Base-by-base conservation (phyloP, 1,140 invertebrate genomes). In the Macrosteles quadrilineatus region DNA sequence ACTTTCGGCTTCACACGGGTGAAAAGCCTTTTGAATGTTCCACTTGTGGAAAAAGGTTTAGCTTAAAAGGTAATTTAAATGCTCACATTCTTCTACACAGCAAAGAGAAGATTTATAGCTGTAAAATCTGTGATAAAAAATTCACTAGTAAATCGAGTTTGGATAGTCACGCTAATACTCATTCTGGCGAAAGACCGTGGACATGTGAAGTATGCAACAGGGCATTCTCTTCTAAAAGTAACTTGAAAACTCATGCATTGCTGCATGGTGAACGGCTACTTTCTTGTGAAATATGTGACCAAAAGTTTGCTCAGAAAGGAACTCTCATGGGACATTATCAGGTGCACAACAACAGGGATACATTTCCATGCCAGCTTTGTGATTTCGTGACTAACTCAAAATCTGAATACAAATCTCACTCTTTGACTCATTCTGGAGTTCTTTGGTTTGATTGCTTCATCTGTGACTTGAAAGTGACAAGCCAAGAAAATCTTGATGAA, bases 111-210 rank as follows among this genome's bases (percentile, higher is more conserved):
- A 78, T 80, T 59, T 83, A 27, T 67, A 66, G 31, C 14, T 79
- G 78, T 71, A 75, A 78, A 67, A 73, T 76, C 14, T 79, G 78
- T 64, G 73, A 73, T 55, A 77, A 77, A 73, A 71, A 68, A 14
- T 79, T 79, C 65, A 74, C 71, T 6, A 73, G 73, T 2, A 66
- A 73, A 21, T 74, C 71, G 21, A 75, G 77, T 59, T 59, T 73
- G 45, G 27, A 63, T 14, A 29, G 31, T 4, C 71, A 73, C 66
- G 31, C 53, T 21, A 55, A 32, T 17, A 65, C 47, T 6, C 86
- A 87, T 74, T 85, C 85, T 23, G 85, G 85, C 3, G 83, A 85
- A 68, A 84, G 84, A 75, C 85, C 85, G 0, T 85, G 82, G 70
- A 82, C 82, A 75, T 85, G 85, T 74, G 79, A 80, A 72, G 83